These are phyloP conservation scores for Anniella stebbinsi DNA, from an alignment of 2,797 vertebrate genomes.

Conservation along the genomic window DNA sequence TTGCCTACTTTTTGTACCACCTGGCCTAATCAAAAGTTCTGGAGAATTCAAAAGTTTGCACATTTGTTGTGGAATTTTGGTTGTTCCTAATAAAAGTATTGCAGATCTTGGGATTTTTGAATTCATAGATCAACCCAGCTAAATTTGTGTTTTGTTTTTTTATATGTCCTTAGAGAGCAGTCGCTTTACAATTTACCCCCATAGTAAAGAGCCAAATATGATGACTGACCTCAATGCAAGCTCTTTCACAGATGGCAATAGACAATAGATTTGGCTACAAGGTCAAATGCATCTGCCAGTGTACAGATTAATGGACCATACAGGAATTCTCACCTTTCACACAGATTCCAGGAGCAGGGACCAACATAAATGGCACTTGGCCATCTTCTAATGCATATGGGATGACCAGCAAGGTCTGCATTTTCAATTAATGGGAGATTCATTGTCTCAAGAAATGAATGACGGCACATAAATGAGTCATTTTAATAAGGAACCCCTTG, in stretches of 20 bases:
- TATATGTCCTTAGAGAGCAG: conserved; percentile 5
- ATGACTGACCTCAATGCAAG: not conserved
- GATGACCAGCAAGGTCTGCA: conserved; percentile 16
- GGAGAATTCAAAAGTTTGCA: too few species aligned
- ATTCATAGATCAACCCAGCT: too few species aligned
- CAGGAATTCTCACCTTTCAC: not conserved
- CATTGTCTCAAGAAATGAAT: conserved; percentile 51
- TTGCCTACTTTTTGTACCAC: too few species aligned
- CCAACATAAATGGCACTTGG: not conserved
- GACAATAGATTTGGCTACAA: conserved; percentile 1
- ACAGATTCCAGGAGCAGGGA: not conserved
- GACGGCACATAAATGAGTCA: conserved; percentile 51
- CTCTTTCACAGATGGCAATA: conserved; percentile 27
- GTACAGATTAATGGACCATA: not conserved
- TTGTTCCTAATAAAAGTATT: too few species aligned
- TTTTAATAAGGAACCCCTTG: conserved; percentile 51
- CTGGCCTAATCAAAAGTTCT: too few species aligned
- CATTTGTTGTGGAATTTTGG: too few species aligned
- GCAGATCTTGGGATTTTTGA: too few species aligned
- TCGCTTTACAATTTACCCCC: conserved; percentile 19
- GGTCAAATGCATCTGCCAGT: not conserved
- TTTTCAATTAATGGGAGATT: conserved; percentile 58
- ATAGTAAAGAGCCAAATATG: conserved; percentile 23
- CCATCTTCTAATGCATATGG: not conserved
- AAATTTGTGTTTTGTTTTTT: too few species aligned